A percentile compares a stretch with the other conserved stretches of the same genome.
Evolutionary conservation across 2,888 invertebrate species (phyloP).

Genomic region (Neoscelio sp.): DNA sequence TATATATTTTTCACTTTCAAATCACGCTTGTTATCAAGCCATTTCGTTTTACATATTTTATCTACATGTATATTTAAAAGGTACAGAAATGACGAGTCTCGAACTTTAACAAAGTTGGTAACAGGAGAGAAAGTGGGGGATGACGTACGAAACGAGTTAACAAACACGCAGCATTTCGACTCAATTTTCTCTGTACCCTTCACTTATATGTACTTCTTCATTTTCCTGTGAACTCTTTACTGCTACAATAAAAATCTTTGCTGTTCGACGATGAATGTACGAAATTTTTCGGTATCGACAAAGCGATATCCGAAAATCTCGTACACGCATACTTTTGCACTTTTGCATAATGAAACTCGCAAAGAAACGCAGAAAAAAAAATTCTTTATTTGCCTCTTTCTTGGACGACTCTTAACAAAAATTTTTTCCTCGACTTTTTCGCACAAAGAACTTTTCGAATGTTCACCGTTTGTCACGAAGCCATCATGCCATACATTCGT

Average conservation of each 20-base stretch:
- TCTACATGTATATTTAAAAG: slow-evolving; percentile 38
- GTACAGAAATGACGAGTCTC: slow-evolving; percentile 20
- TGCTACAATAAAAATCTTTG: slow-evolving; percentile 69
- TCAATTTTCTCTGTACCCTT: slow-evolving; percentile 57
- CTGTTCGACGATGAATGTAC: slow-evolving; percentile 64
- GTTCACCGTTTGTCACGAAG: slow-evolving; percentile 58
- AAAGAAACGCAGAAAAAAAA: too few species aligned
- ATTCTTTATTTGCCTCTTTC: slow-evolving; percentile 61
- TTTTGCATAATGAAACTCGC: slow-evolving; percentile 9
- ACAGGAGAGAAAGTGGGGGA: slow-evolving; percentile 42
- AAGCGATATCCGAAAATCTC: slow-evolving; percentile 51
- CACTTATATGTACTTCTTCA: slow-evolving; percentile 67
- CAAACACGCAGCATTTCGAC: slow-evolving; percentile 2
- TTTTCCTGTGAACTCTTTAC: slow-evolving; percentile 73
- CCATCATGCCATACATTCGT: slow-evolving; percentile 58
- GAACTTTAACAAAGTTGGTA: too few species aligned
- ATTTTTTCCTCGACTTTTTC: slow-evolving; percentile 45
- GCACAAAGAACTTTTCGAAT: slow-evolving; percentile 44
- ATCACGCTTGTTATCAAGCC: slow-evolving; percentile 78
- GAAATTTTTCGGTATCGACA: slow-evolving; percentile 51
- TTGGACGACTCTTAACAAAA: slow-evolving; percentile 32
- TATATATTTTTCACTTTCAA: slow-evolving; percentile 70
- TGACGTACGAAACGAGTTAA: slow-evolving; percentile 26
- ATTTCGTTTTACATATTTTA: slow-evolving; percentile 69
- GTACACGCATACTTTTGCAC: slow-evolving; percentile 43